Percentiles rank a stretch among this genome's conserved stretches.
These are phyloP conservation scores for Aspidiotus rigidus DNA, from an alignment of 2,888 invertebrate genomes.

Conservation along the genomic window DNA sequence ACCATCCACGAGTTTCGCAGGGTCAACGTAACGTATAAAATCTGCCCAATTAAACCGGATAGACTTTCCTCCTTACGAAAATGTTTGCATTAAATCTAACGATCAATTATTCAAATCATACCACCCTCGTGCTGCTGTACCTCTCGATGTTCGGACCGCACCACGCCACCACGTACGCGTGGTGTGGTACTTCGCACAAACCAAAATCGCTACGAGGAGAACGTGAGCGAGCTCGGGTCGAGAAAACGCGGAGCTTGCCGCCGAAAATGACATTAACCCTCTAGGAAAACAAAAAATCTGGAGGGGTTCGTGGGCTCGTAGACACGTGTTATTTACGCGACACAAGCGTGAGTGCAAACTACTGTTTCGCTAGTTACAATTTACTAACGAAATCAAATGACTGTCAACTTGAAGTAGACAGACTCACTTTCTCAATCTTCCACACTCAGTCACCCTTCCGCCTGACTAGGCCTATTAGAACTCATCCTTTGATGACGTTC, in stretches of 20 bases:
- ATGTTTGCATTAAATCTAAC: background rate
- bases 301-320: slow-evolving; percentile 23
- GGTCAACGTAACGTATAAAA: no score
- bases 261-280: slow-evolving; percentile 21
- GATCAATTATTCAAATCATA: background rate
- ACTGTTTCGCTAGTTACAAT: slow-evolving; percentile 25
- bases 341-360: slow-evolving; percentile 30
- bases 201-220: slow-evolving; percentile 11
- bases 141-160: background rate
- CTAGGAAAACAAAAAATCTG: slow-evolving; percentile 1
- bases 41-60: no score
- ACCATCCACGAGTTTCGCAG: no score
- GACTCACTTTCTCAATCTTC: slow-evolving; percentile 6
- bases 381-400: slow-evolving; percentile 26
- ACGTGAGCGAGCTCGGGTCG: background rate
- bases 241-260: slow-evolving; percentile 3
- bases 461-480: no score
- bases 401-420: slow-evolving; percentile 6
- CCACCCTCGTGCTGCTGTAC: background rate
- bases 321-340: slow-evolving; percentile 32
- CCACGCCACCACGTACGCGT: background rate
- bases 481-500: no score
- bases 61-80: background rate
- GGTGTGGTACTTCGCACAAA: background rate
- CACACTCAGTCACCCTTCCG: no score